Percentiles rank a stretch among this genome's conserved stretches.
Evolutionary conservation across 1,140 invertebrate genomes (phyloP).

Genomic region (Venturia canescens): DNA sequence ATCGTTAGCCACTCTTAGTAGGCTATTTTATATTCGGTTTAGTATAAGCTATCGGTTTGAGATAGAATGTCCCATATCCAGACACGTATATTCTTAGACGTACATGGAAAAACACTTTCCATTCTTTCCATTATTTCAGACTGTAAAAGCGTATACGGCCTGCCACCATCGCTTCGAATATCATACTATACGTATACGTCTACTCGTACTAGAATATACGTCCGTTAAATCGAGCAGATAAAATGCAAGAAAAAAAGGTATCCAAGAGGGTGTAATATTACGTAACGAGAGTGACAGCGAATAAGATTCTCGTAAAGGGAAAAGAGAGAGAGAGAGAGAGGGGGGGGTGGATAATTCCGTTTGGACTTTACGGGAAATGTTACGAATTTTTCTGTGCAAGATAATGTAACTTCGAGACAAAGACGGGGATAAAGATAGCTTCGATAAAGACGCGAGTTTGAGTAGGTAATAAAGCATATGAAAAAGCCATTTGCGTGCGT

Average conservation of each 20-base stretch:
- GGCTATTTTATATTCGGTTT: not conserved
- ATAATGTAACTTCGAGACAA: no score
- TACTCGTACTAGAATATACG: not conserved
- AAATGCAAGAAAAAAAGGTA: conserved; percentile 20
- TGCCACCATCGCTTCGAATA: conserved; percentile 5
- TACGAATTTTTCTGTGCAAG: no score
- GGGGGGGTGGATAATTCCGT: not conserved
- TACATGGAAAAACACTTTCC: conserved; percentile 53
- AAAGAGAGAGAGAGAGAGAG: not conserved
- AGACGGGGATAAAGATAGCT: no score
- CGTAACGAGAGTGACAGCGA: not conserved
- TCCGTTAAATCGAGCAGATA: conserved; percentile 21
- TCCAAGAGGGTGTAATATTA: conserved; percentile 11
- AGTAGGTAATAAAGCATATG: no score
- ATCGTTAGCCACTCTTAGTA: no score
- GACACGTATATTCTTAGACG: conserved; percentile 17
- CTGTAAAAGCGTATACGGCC: conserved; percentile 43
- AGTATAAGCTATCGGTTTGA: not conserved
- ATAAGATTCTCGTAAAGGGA: not conserved
- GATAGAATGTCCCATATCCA: not conserved
- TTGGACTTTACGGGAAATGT: not conserved
- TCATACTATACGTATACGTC: conserved; percentile 18
- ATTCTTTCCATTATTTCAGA: conserved; percentile 48
- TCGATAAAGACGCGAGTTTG: no score
- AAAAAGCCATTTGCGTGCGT: no score